Evolutionary conservation across 2,797 vertebrate species (phyloP).

Genomic region (Setipinna tenuifilis): DNA sequence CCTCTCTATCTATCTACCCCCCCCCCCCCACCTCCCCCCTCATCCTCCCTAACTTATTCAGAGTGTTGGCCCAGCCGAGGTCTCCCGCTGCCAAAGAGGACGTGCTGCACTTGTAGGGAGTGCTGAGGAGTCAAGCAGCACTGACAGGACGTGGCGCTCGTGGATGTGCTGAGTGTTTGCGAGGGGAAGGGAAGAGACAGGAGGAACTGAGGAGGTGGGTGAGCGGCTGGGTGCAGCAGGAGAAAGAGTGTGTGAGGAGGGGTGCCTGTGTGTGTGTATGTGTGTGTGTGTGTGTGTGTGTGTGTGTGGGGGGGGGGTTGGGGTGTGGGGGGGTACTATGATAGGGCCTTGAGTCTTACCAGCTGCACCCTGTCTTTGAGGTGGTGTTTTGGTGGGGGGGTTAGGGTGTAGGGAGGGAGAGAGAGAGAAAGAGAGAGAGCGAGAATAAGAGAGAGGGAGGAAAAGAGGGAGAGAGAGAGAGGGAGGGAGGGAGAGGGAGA

Average conservation of each 20-base stretch:
- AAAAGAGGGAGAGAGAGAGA: not conserved
- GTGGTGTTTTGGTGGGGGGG: slow-evolving; percentile 78
- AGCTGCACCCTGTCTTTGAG: slow-evolving; percentile 95
- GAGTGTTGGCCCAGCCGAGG: slow-evolving; percentile 40
- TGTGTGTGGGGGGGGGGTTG: slow-evolving; percentile 37
- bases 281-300: slow-evolving; percentile 3
- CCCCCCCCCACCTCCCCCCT: slow-evolving; percentile 26
- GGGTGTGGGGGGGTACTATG: slow-evolving; percentile 74
- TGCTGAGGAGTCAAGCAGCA: slow-evolving; percentile 76
- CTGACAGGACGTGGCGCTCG: slow-evolving; percentile 68
- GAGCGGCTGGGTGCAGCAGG: slow-evolving; percentile 48
- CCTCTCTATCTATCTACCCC: not conserved
- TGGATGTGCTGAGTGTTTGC: slow-evolving; percentile 25
- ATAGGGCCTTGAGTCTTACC: slow-evolving; percentile 86
- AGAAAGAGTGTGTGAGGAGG: slow-evolving; percentile 33
- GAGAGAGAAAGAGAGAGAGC: slow-evolving; percentile 36
- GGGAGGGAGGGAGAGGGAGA: not conserved
- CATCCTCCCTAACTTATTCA: slow-evolving; percentile 37
- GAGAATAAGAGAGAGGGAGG: slow-evolving; percentile 56
- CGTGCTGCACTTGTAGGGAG: slow-evolving; percentile 59
- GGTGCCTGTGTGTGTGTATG: not conserved
- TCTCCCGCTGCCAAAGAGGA: slow-evolving; percentile 60
- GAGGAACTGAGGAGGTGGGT: slow-evolving; percentile 33
- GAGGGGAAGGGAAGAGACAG: slow-evolving; percentile 52
- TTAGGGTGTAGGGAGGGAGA: not conserved